Conservation (phyloP, 2,113 vertebrate species). For the Cepphus grylle region DNA sequence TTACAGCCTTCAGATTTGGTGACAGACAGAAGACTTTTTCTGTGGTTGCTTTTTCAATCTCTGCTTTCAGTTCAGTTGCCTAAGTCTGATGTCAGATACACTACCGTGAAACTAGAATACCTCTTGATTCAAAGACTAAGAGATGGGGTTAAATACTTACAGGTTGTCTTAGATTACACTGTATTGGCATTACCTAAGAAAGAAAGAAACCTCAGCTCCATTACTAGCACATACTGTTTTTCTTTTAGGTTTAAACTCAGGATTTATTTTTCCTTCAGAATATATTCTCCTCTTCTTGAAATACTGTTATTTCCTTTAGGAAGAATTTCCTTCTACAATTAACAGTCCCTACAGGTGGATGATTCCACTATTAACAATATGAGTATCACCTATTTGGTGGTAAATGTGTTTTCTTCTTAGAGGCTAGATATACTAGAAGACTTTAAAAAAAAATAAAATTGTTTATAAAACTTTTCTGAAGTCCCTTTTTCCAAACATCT, state of each 20-base stretch:
- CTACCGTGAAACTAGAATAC: not conserved
- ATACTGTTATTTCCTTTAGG: not conserved
- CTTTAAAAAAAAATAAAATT: not conserved
- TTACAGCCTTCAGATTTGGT: not conserved
- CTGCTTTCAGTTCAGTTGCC: not conserved
- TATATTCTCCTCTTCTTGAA: not conserved
- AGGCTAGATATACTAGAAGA: not conserved
- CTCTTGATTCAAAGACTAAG: not conserved
- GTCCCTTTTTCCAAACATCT: not conserved
- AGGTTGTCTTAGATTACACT: not conserved
- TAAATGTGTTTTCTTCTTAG: not conserved
- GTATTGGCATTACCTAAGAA: not conserved
- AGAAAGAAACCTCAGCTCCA: not conserved
- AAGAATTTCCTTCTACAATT: not conserved
- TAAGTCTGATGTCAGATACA: not conserved
- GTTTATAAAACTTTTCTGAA: not conserved
- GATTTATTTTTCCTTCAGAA: not conserved
- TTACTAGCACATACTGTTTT: not conserved
- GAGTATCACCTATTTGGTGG: not conserved
- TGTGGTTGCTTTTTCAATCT: not conserved
- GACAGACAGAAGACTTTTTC: not conserved
- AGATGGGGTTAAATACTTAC: not conserved
- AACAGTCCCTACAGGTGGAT: not conserved
- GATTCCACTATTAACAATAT: not conserved
- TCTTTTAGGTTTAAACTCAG: not conserved